phyloP scores from a whole-genome alignment of 1,140 invertebrate genomes.

The Plodia interpunctella region DNA sequence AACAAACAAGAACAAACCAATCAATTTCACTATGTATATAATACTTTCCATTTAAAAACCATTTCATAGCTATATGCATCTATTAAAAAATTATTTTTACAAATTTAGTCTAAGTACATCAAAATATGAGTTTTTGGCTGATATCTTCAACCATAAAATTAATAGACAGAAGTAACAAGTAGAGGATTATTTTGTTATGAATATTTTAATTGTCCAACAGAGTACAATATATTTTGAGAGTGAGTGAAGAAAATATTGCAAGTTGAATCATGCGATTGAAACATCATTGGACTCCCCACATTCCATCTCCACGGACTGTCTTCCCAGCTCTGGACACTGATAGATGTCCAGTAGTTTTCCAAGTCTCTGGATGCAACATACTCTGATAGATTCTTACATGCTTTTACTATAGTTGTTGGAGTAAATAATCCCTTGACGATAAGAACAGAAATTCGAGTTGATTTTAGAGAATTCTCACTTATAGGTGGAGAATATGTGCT shows the following conservation, averaged over 20 bases:
- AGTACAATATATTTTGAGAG: conserved; percentile 33
- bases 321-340: conserved; percentile 59
- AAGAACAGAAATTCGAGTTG: conserved; percentile 44
- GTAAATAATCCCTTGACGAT: conserved; percentile 54
- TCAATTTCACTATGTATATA: background rate
- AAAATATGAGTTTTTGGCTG: too few relatives aligned
- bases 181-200: conserved; percentile 36
- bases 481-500: conserved; percentile 54
- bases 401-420: conserved; percentile 33
- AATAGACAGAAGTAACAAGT: too few relatives aligned
- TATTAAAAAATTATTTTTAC: too few relatives aligned
- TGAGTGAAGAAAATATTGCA: conserved; percentile 52
- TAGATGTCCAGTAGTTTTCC: conserved; percentile 48
- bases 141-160: too few relatives aligned
- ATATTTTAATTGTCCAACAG: conserved; percentile 62
- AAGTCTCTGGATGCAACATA: conserved; percentile 43
- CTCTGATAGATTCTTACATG: conserved; percentile 33
- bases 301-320: conserved; percentile 52
- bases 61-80: too few relatives aligned
- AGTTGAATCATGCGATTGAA: conserved; percentile 55
- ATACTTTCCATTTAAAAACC: background rate
- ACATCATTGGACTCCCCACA: conserved; percentile 34
- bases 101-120: too few relatives aligned
- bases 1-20: background rate
- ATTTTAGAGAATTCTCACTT: conserved; percentile 35